Percentiles rank a stretch among this genome's conserved stretches.
These are phyloP conservation scores for Ophiothrix spiculata DNA, from an alignment of 35 echinoderm and acorn worm species.

Conservation along the genomic window DNA sequence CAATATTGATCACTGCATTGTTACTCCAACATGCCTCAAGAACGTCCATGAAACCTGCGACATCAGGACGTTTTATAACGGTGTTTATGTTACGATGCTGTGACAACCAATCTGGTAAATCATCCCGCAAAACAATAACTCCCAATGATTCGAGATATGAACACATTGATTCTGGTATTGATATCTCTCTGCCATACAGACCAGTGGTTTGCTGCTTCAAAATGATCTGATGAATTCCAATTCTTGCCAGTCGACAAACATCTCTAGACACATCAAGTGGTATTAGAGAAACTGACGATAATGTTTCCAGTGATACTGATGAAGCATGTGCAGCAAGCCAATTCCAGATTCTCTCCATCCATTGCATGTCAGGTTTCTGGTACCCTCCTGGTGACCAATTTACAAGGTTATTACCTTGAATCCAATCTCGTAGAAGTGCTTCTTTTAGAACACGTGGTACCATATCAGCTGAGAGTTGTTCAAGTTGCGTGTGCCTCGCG, in stretches of 20 bases:
- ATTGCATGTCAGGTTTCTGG: not conserved
- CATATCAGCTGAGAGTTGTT: not conserved
- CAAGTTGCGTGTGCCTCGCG: not conserved
- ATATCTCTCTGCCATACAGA: too few relatives aligned
- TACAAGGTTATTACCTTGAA: not conserved
- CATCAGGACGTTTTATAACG: not conserved
- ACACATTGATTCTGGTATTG: constrained; percentile 3
- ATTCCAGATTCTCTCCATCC: constrained; percentile 14
- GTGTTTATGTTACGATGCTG: not conserved
- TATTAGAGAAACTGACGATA: not conserved
- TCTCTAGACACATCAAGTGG: not conserved
- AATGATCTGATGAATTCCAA: too few relatives aligned
- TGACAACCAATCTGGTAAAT: not conserved
- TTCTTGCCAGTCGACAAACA: not conserved
- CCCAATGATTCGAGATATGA: constrained; percentile 11
- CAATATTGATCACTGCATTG: not conserved
- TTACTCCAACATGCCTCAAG: not conserved
- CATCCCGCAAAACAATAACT: constrained; percentile 5
- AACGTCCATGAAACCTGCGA: not conserved
- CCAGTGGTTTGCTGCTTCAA: too few relatives aligned
- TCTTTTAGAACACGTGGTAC: not conserved
- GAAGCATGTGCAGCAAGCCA: constrained; percentile 5
- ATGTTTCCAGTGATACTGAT: not conserved
- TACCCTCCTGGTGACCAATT: not conserved
- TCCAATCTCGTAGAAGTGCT: not conserved